phyloP scores from a whole-genome alignment of 2,113 vertebrate species.

The Xenus cinereus region DNA sequence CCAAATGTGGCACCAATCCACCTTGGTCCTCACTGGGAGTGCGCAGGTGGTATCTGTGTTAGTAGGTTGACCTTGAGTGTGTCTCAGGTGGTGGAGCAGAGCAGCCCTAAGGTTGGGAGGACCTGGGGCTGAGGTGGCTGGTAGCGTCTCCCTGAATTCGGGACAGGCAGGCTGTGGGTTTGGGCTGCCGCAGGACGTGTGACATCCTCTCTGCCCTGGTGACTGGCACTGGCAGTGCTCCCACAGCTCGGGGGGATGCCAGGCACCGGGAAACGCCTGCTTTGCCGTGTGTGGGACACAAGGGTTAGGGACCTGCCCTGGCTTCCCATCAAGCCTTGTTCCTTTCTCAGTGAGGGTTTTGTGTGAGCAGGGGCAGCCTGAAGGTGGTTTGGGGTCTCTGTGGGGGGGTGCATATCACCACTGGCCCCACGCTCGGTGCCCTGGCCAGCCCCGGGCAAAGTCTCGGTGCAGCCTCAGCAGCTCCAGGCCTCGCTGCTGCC shows the following conservation, averaged over 20 bases:
- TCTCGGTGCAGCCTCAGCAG: neutral
- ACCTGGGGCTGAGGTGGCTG: neutral
- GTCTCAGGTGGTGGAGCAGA: neutral
- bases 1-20: neutral
- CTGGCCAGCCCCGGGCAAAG: neutral
- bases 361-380: neutral
- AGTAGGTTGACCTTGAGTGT: accelerated
- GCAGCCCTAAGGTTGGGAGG: neutral
- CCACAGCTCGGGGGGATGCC: accelerated
- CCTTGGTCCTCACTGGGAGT: accelerated
- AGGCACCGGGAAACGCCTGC: neutral
- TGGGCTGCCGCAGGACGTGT: neutral
- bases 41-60: accelerated
- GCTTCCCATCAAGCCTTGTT: neutral
- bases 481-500: neutral
- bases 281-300: neutral
- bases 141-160: accelerated
- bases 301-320: neutral
- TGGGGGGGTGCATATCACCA: neutral
- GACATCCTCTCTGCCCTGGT: neutral
- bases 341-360: neutral
- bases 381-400: neutral
- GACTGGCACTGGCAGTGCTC: neutral
- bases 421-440: accelerated
- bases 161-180: neutral